Evolutionary conservation across 2,113 vertebrate species (phyloP).

Genomic region (Clarias macrocephalus): DNA sequence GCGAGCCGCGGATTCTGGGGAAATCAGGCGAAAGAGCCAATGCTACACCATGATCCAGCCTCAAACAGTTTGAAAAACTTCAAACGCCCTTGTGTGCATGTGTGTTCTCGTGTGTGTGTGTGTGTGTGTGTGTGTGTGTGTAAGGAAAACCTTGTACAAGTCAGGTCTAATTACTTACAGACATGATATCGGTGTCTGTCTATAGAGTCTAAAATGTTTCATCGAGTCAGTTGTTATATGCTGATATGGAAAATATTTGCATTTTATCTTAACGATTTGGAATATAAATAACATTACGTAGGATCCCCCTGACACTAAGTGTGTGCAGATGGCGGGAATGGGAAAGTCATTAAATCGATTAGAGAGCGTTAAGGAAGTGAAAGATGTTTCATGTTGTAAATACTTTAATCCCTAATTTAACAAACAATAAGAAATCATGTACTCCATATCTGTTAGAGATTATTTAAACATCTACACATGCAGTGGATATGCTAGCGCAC

Average conservation of each 20-base stretch:
- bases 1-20: slow-evolving; percentile 48
- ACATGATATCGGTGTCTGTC: neutral
- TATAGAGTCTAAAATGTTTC: neutral
- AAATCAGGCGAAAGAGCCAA: slow-evolving; percentile 37
- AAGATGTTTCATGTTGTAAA: neutral
- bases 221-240: neutral
- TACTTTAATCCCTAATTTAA: neutral
- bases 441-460: neutral
- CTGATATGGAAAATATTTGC: neutral
- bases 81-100: slow-evolving; percentile 22
- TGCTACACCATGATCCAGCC: slow-evolving; percentile 37
- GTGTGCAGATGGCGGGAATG: neutral
- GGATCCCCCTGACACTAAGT: neutral
- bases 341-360: neutral
- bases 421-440: neutral
- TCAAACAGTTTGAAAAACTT: slow-evolving; percentile 51
- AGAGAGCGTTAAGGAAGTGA: neutral
- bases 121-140: slow-evolving; percentile 4
- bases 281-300: neutral
- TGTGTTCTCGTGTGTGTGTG: slow-evolving; percentile 22
- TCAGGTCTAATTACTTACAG: slow-evolving; percentile 36
- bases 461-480: neutral
- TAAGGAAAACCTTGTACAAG: slow-evolving; percentile 33
- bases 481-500: neutral
- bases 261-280: neutral